A percentile compares a stretch with the other conserved stretches of the same genome.
Conservation (phyloP, 2,797 vertebrate species). For the Channallabes apus region DNA sequence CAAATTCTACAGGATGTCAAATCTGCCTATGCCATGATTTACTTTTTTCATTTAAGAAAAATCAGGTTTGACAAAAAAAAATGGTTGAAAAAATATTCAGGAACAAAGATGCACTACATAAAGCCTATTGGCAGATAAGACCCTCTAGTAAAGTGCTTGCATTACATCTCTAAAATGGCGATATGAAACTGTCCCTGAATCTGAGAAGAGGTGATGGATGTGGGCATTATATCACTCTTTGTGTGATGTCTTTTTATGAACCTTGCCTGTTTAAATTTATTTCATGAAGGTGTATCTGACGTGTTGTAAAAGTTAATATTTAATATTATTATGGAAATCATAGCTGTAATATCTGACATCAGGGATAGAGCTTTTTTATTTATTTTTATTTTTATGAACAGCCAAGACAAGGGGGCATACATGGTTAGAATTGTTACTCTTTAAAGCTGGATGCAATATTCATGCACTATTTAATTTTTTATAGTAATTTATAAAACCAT, state of each 20-base stretch:
- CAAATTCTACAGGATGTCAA: constrained; percentile 52
- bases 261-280: constrained; percentile 17
- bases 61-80: constrained; percentile 27
- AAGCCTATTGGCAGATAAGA: background rate
- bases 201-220: constrained; percentile 9
- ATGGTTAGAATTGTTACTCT: background rate
- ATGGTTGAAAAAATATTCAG: background rate
- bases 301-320: constrained; percentile 23
- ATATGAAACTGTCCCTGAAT: constrained; percentile 31
- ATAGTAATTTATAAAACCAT: background rate
- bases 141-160: constrained; percentile 12
- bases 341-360: constrained; percentile 6
- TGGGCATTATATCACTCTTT: constrained; percentile 25
- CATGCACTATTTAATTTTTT: background rate
- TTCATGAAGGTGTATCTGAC: constrained; percentile 10
- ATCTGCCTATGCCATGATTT: constrained; percentile 37
- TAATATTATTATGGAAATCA: constrained; percentile 9
- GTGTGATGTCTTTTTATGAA: constrained; percentile 25
- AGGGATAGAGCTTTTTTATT: background rate
- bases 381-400: background rate
- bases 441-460: background rate
- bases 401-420: background rate
- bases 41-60: constrained; percentile 37
- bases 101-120: constrained; percentile 22
- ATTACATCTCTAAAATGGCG: constrained; percentile 24